Evolutionary conservation across 2,797 vertebrate genomes (phyloP), one percentile per base, ranked within the genome.

Genomic region (Phaenicophaeus curvirostris): DNA sequence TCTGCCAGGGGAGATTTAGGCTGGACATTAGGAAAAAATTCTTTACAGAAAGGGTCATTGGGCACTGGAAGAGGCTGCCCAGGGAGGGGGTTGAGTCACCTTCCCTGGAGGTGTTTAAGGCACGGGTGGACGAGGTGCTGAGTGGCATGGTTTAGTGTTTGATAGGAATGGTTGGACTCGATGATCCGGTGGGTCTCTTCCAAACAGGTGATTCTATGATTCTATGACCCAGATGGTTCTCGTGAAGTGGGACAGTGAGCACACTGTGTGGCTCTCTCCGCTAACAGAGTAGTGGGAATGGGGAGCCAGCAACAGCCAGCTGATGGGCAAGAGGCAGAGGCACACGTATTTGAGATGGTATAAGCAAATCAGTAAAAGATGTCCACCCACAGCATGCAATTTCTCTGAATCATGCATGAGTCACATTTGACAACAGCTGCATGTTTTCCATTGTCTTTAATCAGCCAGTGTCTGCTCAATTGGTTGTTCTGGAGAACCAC

Each of bases 281-380:
- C 4, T 0, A 1, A 33, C 44, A 61, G 5, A 0, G 0, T 3
- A 6, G 15, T 42, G 31, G 30, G 31, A 74, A 62, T 5, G 8
- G 27, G 8, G 31, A 80, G 37, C 23, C 58, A 84, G 15, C 27
- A 68, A 18, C 41, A 2, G 2, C 15, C 28, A 67, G 37, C 17
- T 46, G 35, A 48, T 2, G 9, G 39, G 6, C 48, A 9, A 37
- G 42, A 61, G 28, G 46, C 5, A 25, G 30, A 88, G 28, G 7
- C 0, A 0, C 4, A 16, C 19, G 5, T 6, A 11, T 61, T 87
- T 33, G 54, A 62, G 20, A 30, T 7, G 5, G 14, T 30, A 27
- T 37, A 81, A 50, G 21, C 54, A 72, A 83, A 72, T 9, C 57
- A 27, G 37, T 15, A 27, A 48, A 68, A 50, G 7, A 35, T 6